These are phyloP conservation scores for Pogonomyrmex californicus DNA, from an alignment of 1,140 invertebrate species.

Conservation along the genomic window DNA sequence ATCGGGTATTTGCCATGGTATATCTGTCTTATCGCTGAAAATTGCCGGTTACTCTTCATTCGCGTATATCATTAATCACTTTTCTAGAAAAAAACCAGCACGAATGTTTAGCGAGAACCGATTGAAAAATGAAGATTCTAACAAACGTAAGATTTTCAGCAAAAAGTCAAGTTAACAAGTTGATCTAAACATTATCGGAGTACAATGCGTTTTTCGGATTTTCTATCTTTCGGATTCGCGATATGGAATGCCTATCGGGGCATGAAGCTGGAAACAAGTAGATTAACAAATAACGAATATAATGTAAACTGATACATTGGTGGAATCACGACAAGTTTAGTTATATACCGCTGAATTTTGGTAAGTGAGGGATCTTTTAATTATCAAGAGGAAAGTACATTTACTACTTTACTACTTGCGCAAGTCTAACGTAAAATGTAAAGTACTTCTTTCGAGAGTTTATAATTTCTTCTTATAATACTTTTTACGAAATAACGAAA, in stretches of 20 bases:
- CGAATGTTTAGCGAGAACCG: neutral
- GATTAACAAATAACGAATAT: conserved; percentile 3
- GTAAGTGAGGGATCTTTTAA: neutral
- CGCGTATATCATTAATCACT: neutral
- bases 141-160: neutral
- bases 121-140: neutral
- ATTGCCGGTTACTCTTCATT: neutral
- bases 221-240: neutral
- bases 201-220: neutral
- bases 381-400: conserved; percentile 11
- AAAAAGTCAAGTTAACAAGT: neutral
- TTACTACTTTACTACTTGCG: neutral
- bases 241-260: neutral
- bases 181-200: neutral
- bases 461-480: neutral
- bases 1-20: conserved; percentile 5
- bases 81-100: neutral
- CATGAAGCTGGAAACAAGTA: conserved; percentile 31
- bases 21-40: conserved; percentile 32
- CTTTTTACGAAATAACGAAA: neutral
- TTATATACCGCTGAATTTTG: neutral
- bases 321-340: neutral
- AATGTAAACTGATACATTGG: neutral
- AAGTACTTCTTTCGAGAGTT: no score
- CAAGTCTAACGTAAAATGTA: neutral